phyloP scores from a whole-genome alignment of 2,113 vertebrate species.

The Lophura nycthemera region DNA sequence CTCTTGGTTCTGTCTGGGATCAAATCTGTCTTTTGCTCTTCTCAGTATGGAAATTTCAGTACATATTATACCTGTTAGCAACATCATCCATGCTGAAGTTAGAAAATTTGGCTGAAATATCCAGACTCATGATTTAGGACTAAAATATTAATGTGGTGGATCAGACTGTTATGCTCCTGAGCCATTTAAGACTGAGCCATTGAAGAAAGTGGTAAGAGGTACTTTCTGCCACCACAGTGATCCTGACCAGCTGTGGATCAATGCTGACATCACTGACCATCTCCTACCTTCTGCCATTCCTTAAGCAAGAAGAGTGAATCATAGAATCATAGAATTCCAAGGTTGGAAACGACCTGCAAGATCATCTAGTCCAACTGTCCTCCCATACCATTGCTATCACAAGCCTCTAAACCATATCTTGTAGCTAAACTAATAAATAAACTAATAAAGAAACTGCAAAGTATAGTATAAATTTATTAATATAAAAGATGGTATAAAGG shows the following conservation, averaged over 20 bases:
- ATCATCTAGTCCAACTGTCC: too few species aligned
- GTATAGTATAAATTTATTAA: not conserved
- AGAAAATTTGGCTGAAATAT: not conserved
- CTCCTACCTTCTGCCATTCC: not conserved
- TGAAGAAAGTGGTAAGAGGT: not conserved
- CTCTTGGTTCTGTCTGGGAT: not conserved
- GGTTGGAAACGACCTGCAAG: too few species aligned
- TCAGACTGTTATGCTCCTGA: not conserved
- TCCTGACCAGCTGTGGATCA: not conserved
- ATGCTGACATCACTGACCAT: not conserved
- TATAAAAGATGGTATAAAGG: not conserved
- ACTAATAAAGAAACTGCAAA: not conserved
- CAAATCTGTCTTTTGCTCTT: not conserved
- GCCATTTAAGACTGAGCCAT: not conserved
- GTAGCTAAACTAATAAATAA: not conserved
- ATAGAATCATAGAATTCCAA: too few species aligned
- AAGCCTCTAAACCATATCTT: too few species aligned
- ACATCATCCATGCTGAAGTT: not conserved
- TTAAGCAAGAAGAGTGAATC: not conserved
- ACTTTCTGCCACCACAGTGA: not conserved
- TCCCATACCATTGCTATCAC: too few species aligned
- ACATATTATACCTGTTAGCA: not conserved
- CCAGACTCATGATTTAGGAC: not conserved
- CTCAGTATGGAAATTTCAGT: not conserved
- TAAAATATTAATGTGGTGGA: not conserved